These are phyloP conservation scores for Cheilosia grossa DNA, from an alignment of 2,888 invertebrate species.

Conservation along the genomic window DNA sequence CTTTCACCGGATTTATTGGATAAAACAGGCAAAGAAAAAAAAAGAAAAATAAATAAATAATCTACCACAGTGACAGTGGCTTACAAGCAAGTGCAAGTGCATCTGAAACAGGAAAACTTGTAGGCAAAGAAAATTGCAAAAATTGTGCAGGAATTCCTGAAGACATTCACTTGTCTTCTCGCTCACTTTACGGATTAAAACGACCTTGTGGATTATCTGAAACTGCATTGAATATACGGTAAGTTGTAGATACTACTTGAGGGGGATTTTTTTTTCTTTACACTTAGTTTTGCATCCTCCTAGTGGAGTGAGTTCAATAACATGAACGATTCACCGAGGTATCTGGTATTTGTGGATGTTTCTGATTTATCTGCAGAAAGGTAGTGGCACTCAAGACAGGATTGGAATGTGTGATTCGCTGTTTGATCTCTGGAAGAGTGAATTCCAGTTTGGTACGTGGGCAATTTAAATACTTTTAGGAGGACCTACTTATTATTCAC, in stretches of 20 bases:
- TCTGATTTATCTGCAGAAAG: background rate
- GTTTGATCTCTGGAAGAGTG: background rate
- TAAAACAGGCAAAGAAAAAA: constrained; percentile 63
- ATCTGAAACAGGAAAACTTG: constrained; percentile 30
- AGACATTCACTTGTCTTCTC: constrained; percentile 11
- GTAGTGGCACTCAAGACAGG: background rate
- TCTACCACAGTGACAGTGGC: constrained; percentile 59
- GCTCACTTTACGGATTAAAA: constrained; percentile 63
- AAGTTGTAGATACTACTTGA: constrained; percentile 30
- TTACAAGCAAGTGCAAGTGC: constrained; percentile 69
- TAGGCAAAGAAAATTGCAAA: constrained; percentile 22
- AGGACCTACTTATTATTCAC: too few relatives aligned
- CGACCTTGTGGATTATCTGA: constrained; percentile 72
- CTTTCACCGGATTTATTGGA: constrained; percentile 67
- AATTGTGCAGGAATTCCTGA: constrained; percentile 42
- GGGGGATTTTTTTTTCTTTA: background rate
- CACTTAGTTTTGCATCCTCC: background rate
- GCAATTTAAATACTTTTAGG: too few relatives aligned
- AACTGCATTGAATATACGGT: constrained; percentile 59
- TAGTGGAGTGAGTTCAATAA: constrained; percentile 5
- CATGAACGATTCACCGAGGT: background rate
- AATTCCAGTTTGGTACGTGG: too few relatives aligned
- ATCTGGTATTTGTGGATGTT: constrained; percentile 3
- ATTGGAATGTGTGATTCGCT: background rate
- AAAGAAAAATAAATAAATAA: constrained; percentile 12